Conservation (phyloP, 2,797 vertebrate species). For the Poliocrania exsul region DNA sequence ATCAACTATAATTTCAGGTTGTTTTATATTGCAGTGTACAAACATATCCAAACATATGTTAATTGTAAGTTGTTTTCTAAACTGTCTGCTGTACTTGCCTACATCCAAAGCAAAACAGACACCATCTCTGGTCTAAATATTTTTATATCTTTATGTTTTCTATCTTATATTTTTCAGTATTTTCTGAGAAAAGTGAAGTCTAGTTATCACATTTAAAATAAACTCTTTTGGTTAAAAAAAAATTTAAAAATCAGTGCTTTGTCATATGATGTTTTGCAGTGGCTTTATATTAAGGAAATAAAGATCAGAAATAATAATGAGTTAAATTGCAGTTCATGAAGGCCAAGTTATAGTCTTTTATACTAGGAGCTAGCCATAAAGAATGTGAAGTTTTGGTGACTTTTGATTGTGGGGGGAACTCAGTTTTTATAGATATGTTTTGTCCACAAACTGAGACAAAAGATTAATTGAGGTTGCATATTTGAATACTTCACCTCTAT, state of each 20-base stretch:
- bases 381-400: not conserved
- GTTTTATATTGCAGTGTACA: not conserved
- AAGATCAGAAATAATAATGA: not conserved
- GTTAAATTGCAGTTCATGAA: not conserved
- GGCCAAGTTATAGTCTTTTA: not conserved
- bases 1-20: not conserved
- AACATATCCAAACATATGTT: not conserved
- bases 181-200: not conserved
- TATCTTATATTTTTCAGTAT: not conserved
- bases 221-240: not conserved
- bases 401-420: not conserved
- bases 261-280: not conserved
- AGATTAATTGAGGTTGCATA: conserved; percentile 55
- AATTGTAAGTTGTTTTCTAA: not conserved
- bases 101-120: not conserved
- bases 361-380: not conserved
- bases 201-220: not conserved
- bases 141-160: not conserved
- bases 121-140: not conserved
- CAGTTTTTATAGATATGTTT: not conserved
- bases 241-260: not conserved
- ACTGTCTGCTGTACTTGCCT: not conserved
- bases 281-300: not conserved
- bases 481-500: not conserved
- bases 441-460: conserved; percentile 21